Conservation (phyloP, 2,888 invertebrate genomes). For the Buathra laborator region DNA sequence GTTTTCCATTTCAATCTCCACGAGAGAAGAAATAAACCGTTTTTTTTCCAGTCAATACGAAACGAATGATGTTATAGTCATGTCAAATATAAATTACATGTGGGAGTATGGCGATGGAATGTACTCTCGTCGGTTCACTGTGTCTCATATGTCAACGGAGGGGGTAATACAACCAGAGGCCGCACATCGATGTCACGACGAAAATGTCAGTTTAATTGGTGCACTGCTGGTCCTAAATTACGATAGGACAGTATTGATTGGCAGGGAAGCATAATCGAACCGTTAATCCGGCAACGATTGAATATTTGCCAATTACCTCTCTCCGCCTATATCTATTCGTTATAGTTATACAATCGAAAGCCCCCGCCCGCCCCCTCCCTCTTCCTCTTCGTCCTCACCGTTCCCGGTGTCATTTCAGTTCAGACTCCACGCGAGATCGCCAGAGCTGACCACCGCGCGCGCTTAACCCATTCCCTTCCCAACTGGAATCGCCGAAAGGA, state of each 20-base stretch:
- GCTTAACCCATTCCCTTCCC: conserved; percentile 32
- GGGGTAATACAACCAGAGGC: conserved; percentile 53
- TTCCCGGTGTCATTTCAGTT: conserved; percentile 27
- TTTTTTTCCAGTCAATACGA: conserved; percentile 16
- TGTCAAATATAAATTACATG: conserved; percentile 31
- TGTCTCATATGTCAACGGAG: conserved; percentile 59
- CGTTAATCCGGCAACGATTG: conserved; percentile 67
- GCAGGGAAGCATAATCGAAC: conserved; percentile 68
- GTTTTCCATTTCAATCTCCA: neutral
- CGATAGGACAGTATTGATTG: conserved; percentile 71
- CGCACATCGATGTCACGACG: conserved; percentile 69
- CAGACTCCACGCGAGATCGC: conserved; percentile 6
- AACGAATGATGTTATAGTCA: conserved; percentile 1
- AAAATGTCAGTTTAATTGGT: conserved; percentile 78
- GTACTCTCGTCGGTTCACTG: neutral
- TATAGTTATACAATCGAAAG: conserved; percentile 16
- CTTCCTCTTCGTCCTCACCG: neutral
- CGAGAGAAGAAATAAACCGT: conserved; percentile 15
- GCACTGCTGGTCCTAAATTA: conserved; percentile 54
- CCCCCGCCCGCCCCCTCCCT: neutral
- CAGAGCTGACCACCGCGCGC: neutral
- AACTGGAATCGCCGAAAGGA: conserved; percentile 59
- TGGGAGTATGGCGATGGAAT: neutral
- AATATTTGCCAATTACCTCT: conserved; percentile 70
- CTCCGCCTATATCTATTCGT: conserved; percentile 15